Evolutionary conservation across 2,113 vertebrate species (phyloP).

Genomic region (Eulemur macaco): DNA sequence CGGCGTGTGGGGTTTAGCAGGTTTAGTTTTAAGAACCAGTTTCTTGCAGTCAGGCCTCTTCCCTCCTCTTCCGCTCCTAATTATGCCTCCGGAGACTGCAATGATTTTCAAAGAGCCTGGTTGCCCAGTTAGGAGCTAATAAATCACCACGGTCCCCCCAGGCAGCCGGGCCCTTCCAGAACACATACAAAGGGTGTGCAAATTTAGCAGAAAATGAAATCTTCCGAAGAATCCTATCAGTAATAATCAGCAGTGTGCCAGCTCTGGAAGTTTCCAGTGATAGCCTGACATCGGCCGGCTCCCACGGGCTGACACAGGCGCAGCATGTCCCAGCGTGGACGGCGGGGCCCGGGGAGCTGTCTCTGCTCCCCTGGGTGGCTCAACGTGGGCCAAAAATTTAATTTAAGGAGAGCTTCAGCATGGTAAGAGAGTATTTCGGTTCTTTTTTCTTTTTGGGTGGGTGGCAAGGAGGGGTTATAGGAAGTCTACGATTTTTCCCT

Average conservation of each 20-base stretch:
- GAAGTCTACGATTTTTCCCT: not conserved
- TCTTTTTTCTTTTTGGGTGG: not conserved
- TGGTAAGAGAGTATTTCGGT: not conserved
- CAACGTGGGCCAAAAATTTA: not conserved
- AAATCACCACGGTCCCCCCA: conserved; percentile 54
- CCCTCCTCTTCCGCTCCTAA: not conserved
- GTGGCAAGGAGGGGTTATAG: not conserved
- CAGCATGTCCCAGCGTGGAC: not conserved
- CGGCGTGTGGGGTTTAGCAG: not conserved
- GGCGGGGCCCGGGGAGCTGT: accelerated
- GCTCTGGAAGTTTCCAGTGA: not conserved
- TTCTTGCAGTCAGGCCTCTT: not conserved
- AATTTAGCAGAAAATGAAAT: conserved; percentile 10
- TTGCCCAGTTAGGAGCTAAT: conserved; percentile 56
- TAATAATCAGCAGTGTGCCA: not conserved
- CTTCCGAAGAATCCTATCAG: not conserved
- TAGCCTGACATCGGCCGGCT: not conserved
- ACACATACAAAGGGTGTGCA: not conserved
- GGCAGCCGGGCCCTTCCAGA: conserved; percentile 45
- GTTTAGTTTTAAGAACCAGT: not conserved
- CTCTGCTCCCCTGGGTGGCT: not conserved
- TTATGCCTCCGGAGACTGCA: conserved; percentile 63
- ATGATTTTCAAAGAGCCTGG: conserved; percentile 47
- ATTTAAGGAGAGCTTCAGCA: not conserved
- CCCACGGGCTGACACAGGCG: accelerated